Evolutionary conservation across 2,888 invertebrate species (phyloP), one percentile per base, ranked within the genome.

Genomic region (Dascillus cervinus): DNA sequence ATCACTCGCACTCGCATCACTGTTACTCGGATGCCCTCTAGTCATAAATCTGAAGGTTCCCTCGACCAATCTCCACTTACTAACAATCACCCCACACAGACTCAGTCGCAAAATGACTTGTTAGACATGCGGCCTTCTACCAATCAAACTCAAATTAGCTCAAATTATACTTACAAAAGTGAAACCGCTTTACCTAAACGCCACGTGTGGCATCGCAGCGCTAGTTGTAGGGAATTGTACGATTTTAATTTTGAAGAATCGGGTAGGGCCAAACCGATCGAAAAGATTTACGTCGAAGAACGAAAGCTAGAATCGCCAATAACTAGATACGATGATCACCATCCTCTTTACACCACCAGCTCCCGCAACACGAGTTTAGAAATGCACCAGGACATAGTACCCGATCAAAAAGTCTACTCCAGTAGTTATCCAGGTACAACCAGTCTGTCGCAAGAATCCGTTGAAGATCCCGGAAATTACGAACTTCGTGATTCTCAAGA

Each of bases 371-470:
- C 70, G 40, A 72, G 71, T 37, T 68, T 81, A 37, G 84, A 84
- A 56, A 70, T 74, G 4, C 77, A 75, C 52, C 77, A 80, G 55
- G 79, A 80, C 55, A 75, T 74, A 40, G 61, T 75, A 29, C 70
- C 74, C 1, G 71, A 81, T 48, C 74, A 77, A 28, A 84, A 85
- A 60, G 78, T 86, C 3, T 88, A 87, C 65, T 87, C 87, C 11
- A 85, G 85, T 42, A 86, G 85, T 59, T 89, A 86, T 62, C 89
- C 89, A 11, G 88, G 88, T 33, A 85, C 84, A 29, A 76, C 78
- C 3, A 75, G 79, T 34, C 60, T 72, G 38, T 72, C 72, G 15
- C 80, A 77, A 55, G 74, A 75, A 54, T 75, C 78, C 14, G 71
- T 75, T 49, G 80, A 79, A 49, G 70, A 73, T 50, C 73, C 72